Base-by-base conservation (phyloP, 2,113 vertebrate species). In the Ptilonorhynchus violaceus region DNA sequence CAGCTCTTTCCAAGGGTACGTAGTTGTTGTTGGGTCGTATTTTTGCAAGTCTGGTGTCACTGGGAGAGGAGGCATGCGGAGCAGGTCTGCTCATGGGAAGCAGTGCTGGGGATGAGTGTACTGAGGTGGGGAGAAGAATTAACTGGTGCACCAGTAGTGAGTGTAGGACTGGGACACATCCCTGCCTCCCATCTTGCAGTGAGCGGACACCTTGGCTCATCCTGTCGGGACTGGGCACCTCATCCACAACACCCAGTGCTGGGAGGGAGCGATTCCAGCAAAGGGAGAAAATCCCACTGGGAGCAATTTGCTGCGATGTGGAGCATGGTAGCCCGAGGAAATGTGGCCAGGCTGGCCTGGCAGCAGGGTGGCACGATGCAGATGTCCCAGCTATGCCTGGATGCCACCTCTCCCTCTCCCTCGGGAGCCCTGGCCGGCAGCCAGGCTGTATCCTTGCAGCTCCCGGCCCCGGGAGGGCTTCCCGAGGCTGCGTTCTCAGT, bases 1-100 rank as follows among this genome's bases (percentile, higher is more conserved):
- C 42, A 28, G 80, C 27, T 62, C 76, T 85, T 33, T 10, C 28
- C 55, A 14, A 47, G 49, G 30, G 9, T 15, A 1, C 11, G 14
- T 7, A 20, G 50, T 6, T 30, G 18, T 58, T 28, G 70, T 58
- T 63, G 41, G 74, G 21, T 30, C 0, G 0, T 49, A 77, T n/a
- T 49, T 87, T 52, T 74, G 46, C 0, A 1, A 2, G 41, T 4
- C 4, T 56, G 11, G 59, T 33, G 15, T 50, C 37, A 0, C 0
- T 30, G 72, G 53, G 10, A 10, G 67, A 46, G 39, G 28, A 47
- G 69, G 59, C 31, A 11, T 1, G 24, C 0, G 3, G 67, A 52
- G 35, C 3, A 22, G 59, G 28, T 81, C 84, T 79, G 39, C 39
- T 39, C 1, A 1, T 0, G 2, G 31, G 46, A 35, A 22, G 59